Base-by-base conservation (phyloP, 2,888 invertebrate species). In the Herminia tarsipennalis region DNA sequence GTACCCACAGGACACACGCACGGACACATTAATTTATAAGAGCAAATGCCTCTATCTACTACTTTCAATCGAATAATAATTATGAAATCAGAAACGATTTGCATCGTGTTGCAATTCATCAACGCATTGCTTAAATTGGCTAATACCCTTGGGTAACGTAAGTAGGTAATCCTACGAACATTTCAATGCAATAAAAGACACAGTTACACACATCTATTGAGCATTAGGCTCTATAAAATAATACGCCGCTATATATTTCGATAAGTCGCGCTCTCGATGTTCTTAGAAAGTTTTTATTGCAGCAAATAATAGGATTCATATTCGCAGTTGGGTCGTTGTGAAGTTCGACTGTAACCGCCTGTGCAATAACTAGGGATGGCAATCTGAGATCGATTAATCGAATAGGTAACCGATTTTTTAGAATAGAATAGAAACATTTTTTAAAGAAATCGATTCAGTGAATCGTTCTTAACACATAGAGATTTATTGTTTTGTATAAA, bases 251-350 rank as follows among this genome's bases (percentile, higher is more conserved):
- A 24, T 29, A 36, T 29, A 24, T 42, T 36, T 29, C 18, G 12
- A 16, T 24, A 24, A 42, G 24, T 30, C 22, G 5, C 24, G 9
- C 22, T 33, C 29, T 42, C 63, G 51, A 67, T 61, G 70, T 71
- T 70, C 75, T 66, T 63, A 66, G 66, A 66, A 76, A 81, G 62
- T 79, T 84, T 85, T 83, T 83, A 85, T 82, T 83, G 73, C 63
- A 73, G 73, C 79, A 80, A 84, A 82, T 82, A 81, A 81, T 83
- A 77, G 78, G 73, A 81, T 81, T 84, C 81, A 82, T 83, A 80
- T 78, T 75, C 73, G 67, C 74, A 75, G 75, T 77, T 70, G 70
- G 72, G 54, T 71, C 73, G 75, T 78, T 72, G 70, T 66, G 52
- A 73, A 78, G 69, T 77, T 78, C 58, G 48, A 50, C 46, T 44